Percentiles rank a stretch among this genome's conserved stretches.
These are phyloP conservation scores for Cheilosia urbana DNA, from an alignment of 2,888 invertebrate species.

Conservation along the genomic window DNA sequence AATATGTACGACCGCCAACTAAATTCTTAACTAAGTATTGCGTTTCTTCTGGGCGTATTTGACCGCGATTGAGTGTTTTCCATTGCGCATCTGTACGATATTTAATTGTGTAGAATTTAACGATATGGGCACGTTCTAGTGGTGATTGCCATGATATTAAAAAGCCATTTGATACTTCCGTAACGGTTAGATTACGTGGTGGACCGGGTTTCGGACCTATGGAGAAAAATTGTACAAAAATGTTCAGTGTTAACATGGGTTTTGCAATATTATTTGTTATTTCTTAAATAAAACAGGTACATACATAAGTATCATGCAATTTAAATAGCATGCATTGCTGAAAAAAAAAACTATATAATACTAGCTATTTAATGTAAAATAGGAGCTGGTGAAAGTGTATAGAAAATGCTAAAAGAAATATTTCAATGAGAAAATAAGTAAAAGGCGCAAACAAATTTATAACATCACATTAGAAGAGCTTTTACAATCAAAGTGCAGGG, in stretches of 20 bases:
- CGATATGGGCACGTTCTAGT: conserved; percentile 90
- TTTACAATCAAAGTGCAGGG: too few species aligned
- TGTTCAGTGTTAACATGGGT: not conserved
- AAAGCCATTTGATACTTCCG: conserved; percentile 95
- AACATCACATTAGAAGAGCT: too few species aligned
- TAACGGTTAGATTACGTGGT: conserved; percentile 95
- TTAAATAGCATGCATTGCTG: not conserved
- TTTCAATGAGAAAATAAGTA: too few species aligned
- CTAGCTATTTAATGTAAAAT: too few species aligned
- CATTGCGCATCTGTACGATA: conserved; percentile 95
- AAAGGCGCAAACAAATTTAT: too few species aligned
- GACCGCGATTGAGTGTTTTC: conserved; percentile 94
- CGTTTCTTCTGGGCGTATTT: conserved; percentile 94
- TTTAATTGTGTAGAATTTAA: conserved; percentile 95
- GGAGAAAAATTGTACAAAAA: conserved; percentile 3
- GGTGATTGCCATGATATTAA: conserved; percentile 96
- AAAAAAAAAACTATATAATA: not conserved
- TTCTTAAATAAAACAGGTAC: not conserved
- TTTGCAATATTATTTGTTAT: not conserved
- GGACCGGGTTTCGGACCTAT: conserved; percentile 96
- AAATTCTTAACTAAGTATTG: conserved; percentile 96
- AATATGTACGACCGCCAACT: conserved; percentile 95
- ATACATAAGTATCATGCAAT: not conserved
- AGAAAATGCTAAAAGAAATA: too few species aligned
- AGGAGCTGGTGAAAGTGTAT: too few species aligned